A percentile compares a stretch with the other conserved stretches of the same genome.
Conservation (phyloP, 2,888 invertebrate genomes). For the Amiota minor region DNA sequence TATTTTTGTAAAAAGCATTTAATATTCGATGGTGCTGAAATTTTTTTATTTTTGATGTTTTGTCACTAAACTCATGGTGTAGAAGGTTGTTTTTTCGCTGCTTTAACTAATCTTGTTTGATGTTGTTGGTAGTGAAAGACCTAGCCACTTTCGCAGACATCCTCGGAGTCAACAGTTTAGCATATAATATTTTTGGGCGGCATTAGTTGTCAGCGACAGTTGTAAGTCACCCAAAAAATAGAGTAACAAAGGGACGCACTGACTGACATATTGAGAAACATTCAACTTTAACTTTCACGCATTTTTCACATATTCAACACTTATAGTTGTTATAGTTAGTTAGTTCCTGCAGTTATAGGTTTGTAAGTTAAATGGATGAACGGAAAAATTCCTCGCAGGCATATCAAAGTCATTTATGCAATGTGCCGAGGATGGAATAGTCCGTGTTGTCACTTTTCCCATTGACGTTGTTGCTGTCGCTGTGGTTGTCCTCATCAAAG, state of each 20-base stretch:
- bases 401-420: constrained; percentile 25
- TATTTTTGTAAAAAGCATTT: constrained; percentile 22
- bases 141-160: too few relatives aligned
- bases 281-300: constrained; percentile 3
- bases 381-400: constrained; percentile 4
- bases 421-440: neutral
- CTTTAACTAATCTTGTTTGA: too few relatives aligned
- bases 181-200: constrained; percentile 47
- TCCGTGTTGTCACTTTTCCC: neutral
- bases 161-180: constrained; percentile 28
- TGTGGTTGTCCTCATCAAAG: neutral
- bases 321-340: neutral
- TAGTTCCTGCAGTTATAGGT: neutral
- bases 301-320: neutral
- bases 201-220: constrained; percentile 57
- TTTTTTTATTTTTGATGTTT: too few relatives aligned
- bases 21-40: too few relatives aligned
- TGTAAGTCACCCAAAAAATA: constrained; percentile 23
- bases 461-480: neutral
- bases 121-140: too few relatives aligned
- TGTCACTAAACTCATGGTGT: too few relatives aligned
- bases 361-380: constrained; percentile 2
- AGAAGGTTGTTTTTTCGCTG: too few relatives aligned
- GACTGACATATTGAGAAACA: neutral
- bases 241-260: neutral